Evolutionary conservation across 2,888 invertebrate genomes (phyloP).

Genomic region (Drosophila anomelani): DNA sequence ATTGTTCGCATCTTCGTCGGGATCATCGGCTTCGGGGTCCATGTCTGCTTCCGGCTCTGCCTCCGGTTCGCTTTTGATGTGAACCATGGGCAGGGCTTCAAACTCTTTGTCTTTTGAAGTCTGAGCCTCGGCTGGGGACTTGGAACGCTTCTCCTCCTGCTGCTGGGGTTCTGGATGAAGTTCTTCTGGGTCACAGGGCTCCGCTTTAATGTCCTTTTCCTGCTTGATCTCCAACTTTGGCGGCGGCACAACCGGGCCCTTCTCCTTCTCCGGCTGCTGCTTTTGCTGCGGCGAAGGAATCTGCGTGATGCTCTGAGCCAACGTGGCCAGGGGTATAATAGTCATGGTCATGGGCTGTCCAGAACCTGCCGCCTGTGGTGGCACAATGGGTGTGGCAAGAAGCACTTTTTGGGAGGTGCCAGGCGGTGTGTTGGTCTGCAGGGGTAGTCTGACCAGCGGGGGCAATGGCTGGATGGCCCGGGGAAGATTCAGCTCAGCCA

Average conservation of each 20-base stretch:
- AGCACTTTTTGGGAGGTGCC: constrained; percentile 78
- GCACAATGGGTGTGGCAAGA: constrained; percentile 79
- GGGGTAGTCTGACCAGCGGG: constrained; percentile 58
- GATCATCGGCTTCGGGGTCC: constrained; percentile 30
- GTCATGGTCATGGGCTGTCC: constrained; percentile 80
- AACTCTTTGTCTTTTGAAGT: not conserved
- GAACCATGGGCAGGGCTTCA: not conserved
- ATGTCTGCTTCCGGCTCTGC: constrained; percentile 9
- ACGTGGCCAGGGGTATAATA: constrained; percentile 78
- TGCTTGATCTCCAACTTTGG: constrained; percentile 79
- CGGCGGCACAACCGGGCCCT: constrained; percentile 60
- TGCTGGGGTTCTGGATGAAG: not conserved
- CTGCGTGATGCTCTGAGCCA: constrained; percentile 70
- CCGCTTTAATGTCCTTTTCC: constrained; percentile 79
- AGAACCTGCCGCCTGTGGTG: constrained; percentile 49
- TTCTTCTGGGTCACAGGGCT: constrained; percentile 65
- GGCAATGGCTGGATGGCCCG: constrained; percentile 51
- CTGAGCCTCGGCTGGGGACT: not conserved
- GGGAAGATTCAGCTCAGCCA: constrained; percentile 52
- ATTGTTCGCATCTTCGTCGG: constrained; percentile 61
- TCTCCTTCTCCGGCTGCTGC: constrained; percentile 9
- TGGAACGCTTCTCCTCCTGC: not conserved
- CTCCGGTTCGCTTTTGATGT: constrained; percentile 19
- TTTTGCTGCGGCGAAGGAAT: constrained; percentile 35
- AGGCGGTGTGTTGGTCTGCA: constrained; percentile 46